phyloP scores from a whole-genome alignment of 1,140 invertebrate species.

The Lethrus apterus region DNA sequence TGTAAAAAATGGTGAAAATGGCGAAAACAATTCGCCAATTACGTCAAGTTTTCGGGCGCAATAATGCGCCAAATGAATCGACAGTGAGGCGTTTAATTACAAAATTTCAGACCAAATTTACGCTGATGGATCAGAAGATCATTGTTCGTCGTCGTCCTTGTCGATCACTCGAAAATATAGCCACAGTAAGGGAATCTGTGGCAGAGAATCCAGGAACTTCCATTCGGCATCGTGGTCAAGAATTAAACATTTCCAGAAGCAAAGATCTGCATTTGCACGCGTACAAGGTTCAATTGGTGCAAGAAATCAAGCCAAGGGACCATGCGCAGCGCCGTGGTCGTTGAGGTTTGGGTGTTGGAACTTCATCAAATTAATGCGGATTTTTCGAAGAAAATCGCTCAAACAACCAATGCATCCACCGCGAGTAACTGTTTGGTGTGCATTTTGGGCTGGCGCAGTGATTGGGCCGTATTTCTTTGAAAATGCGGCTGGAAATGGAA shows the following conservation, averaged over 20 bases:
- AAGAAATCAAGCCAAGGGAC: conserved; percentile 6
- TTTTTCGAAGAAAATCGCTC: conserved; percentile 1
- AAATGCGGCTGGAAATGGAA: conserved; percentile 6
- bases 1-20: no score
- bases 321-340: background rate
- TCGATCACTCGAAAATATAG: conserved; percentile 22
- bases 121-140: no score
- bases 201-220: conserved; percentile 3
- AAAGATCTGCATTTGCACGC: conserved; percentile 9
- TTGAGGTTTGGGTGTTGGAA: conserved; percentile 6
- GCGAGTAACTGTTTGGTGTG: conserved; percentile 10
- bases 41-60: no score
- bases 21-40: no score
- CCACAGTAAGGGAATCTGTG: conserved; percentile 26
- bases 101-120: no score
- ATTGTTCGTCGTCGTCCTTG: no score
- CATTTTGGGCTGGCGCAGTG: conserved; percentile 26
- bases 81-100: no score
- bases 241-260: conserved; percentile 12
- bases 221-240: conserved; percentile 5
- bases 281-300: conserved; percentile 7
- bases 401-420: conserved; percentile 4
- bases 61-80: no score
- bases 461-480: conserved; percentile 30
- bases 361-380: no score